phyloP scores from a whole-genome alignment of 2,113 vertebrate genomes.

The Oreochromis tanganicae region DNA sequence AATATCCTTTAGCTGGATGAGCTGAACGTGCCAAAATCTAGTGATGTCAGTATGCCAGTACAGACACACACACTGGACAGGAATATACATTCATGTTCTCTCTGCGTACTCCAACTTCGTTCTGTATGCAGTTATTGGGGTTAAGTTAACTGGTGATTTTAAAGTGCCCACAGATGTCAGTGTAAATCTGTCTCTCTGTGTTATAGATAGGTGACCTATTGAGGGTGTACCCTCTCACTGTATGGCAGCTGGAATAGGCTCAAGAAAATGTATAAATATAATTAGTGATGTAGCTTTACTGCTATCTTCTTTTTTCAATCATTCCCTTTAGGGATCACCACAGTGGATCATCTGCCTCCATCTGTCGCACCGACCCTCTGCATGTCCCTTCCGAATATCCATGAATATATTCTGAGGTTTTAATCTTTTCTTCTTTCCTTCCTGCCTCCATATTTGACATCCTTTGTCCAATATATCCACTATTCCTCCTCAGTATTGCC shows the following conservation, averaged over 20 bases:
- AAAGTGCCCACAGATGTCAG: neutral
- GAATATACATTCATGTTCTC: neutral
- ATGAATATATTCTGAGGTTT: neutral
- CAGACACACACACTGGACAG: too few relatives aligned
- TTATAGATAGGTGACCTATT: neutral
- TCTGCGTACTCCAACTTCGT: neutral
- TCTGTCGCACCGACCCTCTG: neutral
- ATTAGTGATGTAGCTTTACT: neutral
- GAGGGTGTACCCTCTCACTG: neutral
- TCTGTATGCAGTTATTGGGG: neutral
- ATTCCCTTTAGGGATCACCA: neutral
- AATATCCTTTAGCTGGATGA: too few relatives aligned
- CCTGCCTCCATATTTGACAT: neutral
- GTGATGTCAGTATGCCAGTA: too few relatives aligned
- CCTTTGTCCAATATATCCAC: neutral
- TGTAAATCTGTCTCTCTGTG: neutral
- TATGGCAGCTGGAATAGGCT: neutral
- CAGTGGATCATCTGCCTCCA: neutral
- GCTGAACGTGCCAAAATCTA: too few relatives aligned
- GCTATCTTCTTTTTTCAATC: neutral
- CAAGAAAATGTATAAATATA: neutral
- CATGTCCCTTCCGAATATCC: neutral
- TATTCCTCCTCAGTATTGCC: neutral
- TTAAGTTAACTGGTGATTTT: neutral
- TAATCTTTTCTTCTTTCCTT: neutral